Evolutionary conservation across 2,888 invertebrate genomes (phyloP), one percentile per base, ranked within the genome.

Genomic region (Apamea epomidion): DNA sequence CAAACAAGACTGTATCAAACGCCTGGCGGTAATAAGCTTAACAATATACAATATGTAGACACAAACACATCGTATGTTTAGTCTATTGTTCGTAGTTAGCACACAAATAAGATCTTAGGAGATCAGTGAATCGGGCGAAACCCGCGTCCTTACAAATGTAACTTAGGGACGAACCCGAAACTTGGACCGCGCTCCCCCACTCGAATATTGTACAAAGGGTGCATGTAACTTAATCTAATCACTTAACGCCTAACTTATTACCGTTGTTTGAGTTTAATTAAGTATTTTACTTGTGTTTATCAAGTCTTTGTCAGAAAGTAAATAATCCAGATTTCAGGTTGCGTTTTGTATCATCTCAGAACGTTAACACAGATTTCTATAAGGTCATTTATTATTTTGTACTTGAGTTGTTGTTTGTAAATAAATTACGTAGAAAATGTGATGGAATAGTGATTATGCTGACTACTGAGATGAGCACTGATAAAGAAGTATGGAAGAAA

Each of bases 91-190:
- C 92, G 85, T 86, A 92, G 90, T 92, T 91, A 91, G 88, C 91
- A 91, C 90, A 92, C 93, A 94, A 94, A 95, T 92, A 94, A 93
- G 93, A 93, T 94, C 92, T 92, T 91, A 89, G 91, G 88, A 92
- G 93, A 93, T 93, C 93, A 94, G 91, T 91, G 93, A 92, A 91
- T 90, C 91, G 93, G 90, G 69, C 8, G 69, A 81, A 91, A 93
- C 93, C 93, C 93, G 89, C 85, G 88, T 92, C 92, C 92, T 93
- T 91, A 93, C 93, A 93, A 92, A 92, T 91, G 93, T 96, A 96
- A 96, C 95, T 96, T 96, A 94, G 95, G 95, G 95, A 94, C 94
- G 93, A 92, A 92, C 94, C 93, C 94, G 84, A 94, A 96, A 96
- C 96, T 96, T 96, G 92, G 93, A 92, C 91, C 88, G 90, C 91